phyloP scores from a whole-genome alignment of 2,888 invertebrate genomes.

The Cabera pusaria region DNA sequence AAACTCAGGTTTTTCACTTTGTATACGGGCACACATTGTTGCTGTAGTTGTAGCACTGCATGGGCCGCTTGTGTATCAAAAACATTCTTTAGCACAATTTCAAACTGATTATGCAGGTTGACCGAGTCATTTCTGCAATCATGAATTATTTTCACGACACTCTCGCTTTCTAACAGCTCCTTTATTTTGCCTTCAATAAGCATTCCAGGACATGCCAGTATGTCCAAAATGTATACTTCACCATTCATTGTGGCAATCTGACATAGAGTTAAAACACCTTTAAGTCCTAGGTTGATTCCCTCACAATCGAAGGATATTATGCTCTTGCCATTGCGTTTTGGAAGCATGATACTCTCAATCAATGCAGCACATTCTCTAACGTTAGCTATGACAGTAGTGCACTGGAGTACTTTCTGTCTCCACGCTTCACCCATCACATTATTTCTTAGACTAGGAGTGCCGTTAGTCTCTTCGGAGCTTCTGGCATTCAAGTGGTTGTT shows the following conservation, averaged over 20 bases:
- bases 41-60: constrained; percentile 94
- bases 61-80: constrained; percentile 98
- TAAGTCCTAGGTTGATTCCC: constrained; percentile 95
- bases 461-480: constrained; percentile 68
- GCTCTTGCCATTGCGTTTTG: constrained; percentile 78
- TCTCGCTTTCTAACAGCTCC: constrained; percentile 90
- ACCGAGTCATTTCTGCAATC: constrained; percentile 96
- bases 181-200: constrained; percentile 90
- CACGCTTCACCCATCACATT: constrained; percentile 87
- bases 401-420: constrained; percentile 91
- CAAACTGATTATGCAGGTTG: constrained; percentile 93
- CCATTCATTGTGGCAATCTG: constrained; percentile 93
- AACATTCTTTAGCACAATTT: constrained; percentile 91
- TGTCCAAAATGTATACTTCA: constrained; percentile 93
- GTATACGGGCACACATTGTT: constrained; percentile 94
- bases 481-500: constrained; percentile 76
- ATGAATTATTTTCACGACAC: constrained; percentile 94
- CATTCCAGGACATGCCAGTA: constrained; percentile 92
- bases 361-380: constrained; percentile 90
- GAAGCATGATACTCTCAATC: constrained; percentile 88
- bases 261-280: constrained; percentile 93
- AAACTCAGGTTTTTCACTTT: constrained; percentile 97
- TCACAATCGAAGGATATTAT: constrained; percentile 95
- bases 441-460: constrained; percentile 65
- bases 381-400: constrained; percentile 91